Conservation (phyloP, 2,113 vertebrate species). For the Megalops atlanticus region DNA sequence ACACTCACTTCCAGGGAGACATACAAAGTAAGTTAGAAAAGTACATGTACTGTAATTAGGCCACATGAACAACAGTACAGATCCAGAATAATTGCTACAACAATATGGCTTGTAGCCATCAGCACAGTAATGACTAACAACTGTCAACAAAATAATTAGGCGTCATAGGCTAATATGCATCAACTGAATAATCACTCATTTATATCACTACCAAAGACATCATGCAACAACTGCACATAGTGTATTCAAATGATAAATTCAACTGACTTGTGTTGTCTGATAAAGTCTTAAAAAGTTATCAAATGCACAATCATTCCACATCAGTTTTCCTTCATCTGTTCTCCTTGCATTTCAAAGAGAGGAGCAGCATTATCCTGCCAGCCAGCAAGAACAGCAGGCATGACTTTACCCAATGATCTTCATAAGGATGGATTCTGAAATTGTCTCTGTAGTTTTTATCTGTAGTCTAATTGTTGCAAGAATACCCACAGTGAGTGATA, state of each 20-base stretch:
- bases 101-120: no score
- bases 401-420: not conserved
- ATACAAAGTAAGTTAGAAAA: no score
- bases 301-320: not conserved
- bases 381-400: not conserved
- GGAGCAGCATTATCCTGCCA: not conserved
- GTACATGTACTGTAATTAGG: no score
- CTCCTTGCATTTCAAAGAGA: no score
- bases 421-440: not conserved
- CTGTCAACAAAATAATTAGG: not conserved
- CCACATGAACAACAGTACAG: no score
- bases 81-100: not conserved
- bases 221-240: not conserved
- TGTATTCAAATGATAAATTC: not conserved
- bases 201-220: no score
- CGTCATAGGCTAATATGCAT: not conserved
- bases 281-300: conserved; percentile 8
- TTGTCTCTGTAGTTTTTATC: not conserved
- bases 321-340: not conserved
- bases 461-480: not conserved
- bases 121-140: not conserved
- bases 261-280: not conserved
- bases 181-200: not conserved
- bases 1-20: no score
- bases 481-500: not conserved